phyloP scores from a whole-genome alignment of 2,113 vertebrate genomes.

The Euleptes europaea region DNA sequence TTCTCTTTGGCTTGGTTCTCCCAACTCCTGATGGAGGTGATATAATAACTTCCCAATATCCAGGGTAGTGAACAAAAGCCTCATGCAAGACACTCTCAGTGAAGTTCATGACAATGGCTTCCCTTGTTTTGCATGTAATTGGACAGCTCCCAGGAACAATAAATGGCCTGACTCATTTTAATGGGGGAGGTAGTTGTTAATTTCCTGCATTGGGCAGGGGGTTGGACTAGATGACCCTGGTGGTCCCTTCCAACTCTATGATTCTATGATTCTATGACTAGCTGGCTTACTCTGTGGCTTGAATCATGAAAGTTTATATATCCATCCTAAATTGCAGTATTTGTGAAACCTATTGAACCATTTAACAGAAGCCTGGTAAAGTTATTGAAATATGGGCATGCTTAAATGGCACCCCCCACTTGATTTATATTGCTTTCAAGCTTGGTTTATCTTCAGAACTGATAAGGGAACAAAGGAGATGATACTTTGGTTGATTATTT shows the following conservation, averaged over 20 bases:
- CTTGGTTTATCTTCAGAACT: constrained; percentile 35
- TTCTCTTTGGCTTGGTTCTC: no score
- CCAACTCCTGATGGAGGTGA: neutral
- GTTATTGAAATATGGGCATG: neutral
- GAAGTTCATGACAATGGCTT: neutral
- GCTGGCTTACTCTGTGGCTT: neutral
- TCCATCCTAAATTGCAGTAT: neutral
- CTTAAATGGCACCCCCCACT: neutral
- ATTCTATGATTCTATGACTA: no score
- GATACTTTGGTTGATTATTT: constrained; percentile 8
- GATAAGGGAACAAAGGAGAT: neutral
- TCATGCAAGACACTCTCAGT: neutral
- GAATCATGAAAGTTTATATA: constrained; percentile 11
- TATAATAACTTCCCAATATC: neutral
- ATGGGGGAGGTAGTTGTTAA: no score
- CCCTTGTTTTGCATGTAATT: neutral
- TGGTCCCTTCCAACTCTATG: no score
- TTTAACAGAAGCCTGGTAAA: constrained; percentile 1
- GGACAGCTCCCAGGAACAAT: neutral
- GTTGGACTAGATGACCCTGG: no score
- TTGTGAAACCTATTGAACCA: neutral
- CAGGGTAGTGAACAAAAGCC: neutral
- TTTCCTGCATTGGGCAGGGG: no score
- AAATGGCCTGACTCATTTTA: neutral
- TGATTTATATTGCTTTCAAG: constrained; percentile 33